Evolutionary conservation across 1,140 invertebrate genomes (phyloP).

Genomic region (Meloidogyne chitwoodi): DNA sequence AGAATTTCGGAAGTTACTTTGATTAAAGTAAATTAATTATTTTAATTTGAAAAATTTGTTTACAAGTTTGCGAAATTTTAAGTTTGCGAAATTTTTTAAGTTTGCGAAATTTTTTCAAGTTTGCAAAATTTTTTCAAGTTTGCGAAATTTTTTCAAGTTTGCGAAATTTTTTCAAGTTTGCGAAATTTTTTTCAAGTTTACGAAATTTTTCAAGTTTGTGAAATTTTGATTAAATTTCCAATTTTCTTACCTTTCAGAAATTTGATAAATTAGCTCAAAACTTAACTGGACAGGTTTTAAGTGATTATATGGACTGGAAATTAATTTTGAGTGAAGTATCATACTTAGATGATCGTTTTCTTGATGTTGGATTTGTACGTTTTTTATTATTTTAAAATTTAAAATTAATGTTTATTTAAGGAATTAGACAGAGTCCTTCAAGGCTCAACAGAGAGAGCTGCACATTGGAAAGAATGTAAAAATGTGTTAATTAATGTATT

Average conservation of each 20-base stretch:
- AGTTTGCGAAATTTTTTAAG: no score
- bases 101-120: neutral
- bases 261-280: slow-evolving; percentile 22
- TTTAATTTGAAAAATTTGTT: neutral
- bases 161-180: no score
- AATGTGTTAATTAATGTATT: slow-evolving; percentile 19
- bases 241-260: slow-evolving; percentile 8
- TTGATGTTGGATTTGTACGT: slow-evolving; percentile 27
- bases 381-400: neutral
- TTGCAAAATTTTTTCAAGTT: no score
- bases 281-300: slow-evolving; percentile 21
- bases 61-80: no score
- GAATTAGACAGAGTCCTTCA: slow-evolving; percentile 28
- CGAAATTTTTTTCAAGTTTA: no score
- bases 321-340: slow-evolving; percentile 27
- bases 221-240: neutral
- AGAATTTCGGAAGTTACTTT: slow-evolving; percentile 15
- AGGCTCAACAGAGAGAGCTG: slow-evolving; percentile 10
- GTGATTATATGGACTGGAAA: slow-evolving; percentile 29
- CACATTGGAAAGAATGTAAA: slow-evolving; percentile 23
- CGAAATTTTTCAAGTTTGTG: no score
- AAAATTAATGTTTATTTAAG: neutral
- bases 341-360: slow-evolving; percentile 23
- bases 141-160: neutral
- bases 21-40: neutral